phyloP scores from a whole-genome alignment of 2,888 invertebrate species.

The Caenorhabditis virilis region DNA sequence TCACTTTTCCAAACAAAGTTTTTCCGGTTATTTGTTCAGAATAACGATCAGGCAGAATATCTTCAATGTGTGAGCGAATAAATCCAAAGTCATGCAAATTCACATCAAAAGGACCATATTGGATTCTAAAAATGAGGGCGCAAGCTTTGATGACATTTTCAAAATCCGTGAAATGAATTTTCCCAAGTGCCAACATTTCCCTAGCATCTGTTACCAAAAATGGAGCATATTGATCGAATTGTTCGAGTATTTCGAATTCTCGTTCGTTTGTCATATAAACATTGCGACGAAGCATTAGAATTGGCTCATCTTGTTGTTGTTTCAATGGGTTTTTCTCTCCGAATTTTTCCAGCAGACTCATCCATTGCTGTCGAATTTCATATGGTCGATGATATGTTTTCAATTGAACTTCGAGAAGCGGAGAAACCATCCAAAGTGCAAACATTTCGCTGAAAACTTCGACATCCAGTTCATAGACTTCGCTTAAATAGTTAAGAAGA shows the following conservation, averaged over 20 bases:
- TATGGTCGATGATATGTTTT: conserved; percentile 33
- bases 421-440: conserved; percentile 35
- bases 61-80: conserved; percentile 12
- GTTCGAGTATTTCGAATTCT: conserved; percentile 9
- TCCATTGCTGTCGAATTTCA: conserved; percentile 22
- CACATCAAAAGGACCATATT: too few relatives aligned
- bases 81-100: too few relatives aligned
- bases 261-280: conserved; percentile 17
- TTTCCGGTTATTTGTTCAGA: conserved; percentile 19
- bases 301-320: conserved; percentile 16
- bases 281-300: conserved; percentile 29
- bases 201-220: conserved; percentile 20
- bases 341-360: conserved; percentile 20
- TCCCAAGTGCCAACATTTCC: conserved; percentile 18
- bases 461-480: conserved; percentile 17
- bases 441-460: conserved; percentile 18
- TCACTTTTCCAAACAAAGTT: conserved; percentile 20
- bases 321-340: not conserved
- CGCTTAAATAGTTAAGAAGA: conserved; percentile 4
- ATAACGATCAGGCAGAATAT: conserved; percentile 18
- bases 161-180: conserved; percentile 14
- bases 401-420: conserved; percentile 31
- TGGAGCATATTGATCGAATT: conserved; percentile 10
- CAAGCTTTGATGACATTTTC: conserved; percentile 16
- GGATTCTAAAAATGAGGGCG: conserved; percentile 19